Conservation (phyloP, 2,113 vertebrate genomes). For the Amia ocellicauda region DNA sequence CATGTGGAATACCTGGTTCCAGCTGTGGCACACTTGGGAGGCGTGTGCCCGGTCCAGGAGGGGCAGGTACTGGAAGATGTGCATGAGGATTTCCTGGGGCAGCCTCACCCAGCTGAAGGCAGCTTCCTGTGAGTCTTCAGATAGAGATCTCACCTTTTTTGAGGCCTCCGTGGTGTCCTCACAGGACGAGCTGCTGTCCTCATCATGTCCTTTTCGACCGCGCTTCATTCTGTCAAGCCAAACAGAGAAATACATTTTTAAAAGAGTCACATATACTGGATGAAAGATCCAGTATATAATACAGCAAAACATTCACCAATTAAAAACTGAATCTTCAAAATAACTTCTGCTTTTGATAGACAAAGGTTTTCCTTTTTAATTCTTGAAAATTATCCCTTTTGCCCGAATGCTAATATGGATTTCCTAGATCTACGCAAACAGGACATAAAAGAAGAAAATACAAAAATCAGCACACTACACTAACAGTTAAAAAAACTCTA, state of each 20-base stretch:
- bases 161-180: slow-evolving; percentile 50
- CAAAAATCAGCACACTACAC: too few species aligned
- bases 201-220: slow-evolving; percentile 69
- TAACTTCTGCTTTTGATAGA: too few species aligned
- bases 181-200: slow-evolving; percentile 53
- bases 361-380: too few species aligned
- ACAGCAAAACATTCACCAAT: too few species aligned
- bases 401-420: too few species aligned
- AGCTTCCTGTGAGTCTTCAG: slow-evolving; percentile 29
- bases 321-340: too few species aligned
- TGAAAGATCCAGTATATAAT: too few species aligned
- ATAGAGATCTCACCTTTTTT: slow-evolving; percentile 68
- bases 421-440: too few species aligned
- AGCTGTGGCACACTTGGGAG: slow-evolving; percentile 85
- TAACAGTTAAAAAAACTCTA: too few species aligned
- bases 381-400: too few species aligned
- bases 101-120: slow-evolving; percentile 75
- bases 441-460: too few species aligned
- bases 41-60: slow-evolving; percentile 89
- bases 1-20: slow-evolving; percentile 97
- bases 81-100: slow-evolving; percentile 87
- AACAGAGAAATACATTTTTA: slow-evolving; percentile 16
- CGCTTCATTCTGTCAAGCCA: slow-evolving; percentile 80
- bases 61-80: slow-evolving; percentile 88
- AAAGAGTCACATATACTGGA: too few species aligned